Percentiles rank a stretch among this genome's conserved stretches.
phyloP scores from a whole-genome alignment of 2,797 vertebrate species.

The Tragopan temminckii region DNA sequence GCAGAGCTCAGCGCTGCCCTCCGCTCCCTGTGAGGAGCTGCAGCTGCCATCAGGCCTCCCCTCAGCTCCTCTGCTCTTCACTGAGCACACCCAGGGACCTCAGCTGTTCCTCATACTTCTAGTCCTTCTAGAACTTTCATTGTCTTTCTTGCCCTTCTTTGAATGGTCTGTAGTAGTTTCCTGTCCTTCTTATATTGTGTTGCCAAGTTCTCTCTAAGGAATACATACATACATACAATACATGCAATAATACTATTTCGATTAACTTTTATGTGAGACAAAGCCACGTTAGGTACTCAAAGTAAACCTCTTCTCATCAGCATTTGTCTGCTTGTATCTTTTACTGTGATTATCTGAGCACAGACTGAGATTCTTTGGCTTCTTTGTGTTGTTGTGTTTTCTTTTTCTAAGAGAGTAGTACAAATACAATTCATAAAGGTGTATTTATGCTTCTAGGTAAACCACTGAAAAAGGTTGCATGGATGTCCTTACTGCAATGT shows the following conservation, averaged over 20 bases:
- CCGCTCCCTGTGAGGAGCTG: too few relatives aligned
- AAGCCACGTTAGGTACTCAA: background rate
- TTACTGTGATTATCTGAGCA: background rate
- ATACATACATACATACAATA: too few relatives aligned
- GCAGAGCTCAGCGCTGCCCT: too few relatives aligned
- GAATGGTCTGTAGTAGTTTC: background rate
- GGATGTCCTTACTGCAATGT: background rate
- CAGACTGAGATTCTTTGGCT: background rate
- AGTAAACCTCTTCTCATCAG: background rate
- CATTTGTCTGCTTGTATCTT: background rate
- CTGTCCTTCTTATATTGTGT: background rate
- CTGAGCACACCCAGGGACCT: background rate
- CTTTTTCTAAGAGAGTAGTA: background rate
- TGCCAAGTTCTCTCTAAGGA: background rate
- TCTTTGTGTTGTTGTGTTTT: background rate
- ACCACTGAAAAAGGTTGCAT: background rate
- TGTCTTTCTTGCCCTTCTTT: background rate
- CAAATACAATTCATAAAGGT: background rate
- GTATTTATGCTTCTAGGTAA: background rate
- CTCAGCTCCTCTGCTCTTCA: too few relatives aligned
- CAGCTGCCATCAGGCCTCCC: too few relatives aligned
- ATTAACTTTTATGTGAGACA: background rate
- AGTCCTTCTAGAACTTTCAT: background rate
- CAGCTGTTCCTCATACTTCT: background rate
- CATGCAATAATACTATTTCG: too few relatives aligned